These are phyloP conservation scores for Sogatella furcifera DNA, from an alignment of 1,140 invertebrate genomes.

Conservation along the genomic window DNA sequence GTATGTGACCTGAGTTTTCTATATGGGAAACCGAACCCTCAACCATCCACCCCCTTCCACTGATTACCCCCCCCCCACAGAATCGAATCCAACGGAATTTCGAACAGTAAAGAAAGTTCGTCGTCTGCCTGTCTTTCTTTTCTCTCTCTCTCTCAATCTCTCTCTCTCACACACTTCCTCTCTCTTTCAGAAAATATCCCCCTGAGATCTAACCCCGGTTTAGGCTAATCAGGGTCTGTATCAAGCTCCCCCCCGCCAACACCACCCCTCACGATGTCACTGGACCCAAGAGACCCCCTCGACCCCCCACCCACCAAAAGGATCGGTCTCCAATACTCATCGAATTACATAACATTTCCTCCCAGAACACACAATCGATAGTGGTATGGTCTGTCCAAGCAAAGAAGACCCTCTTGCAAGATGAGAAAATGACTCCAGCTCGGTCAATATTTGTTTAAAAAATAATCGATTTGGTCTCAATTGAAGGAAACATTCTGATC, in stretches of 20 bases:
- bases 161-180: background rate
- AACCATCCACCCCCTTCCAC: too few relatives aligned
- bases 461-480: too few relatives aligned
- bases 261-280: background rate
- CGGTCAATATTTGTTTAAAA: too few relatives aligned
- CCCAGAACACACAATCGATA: background rate
- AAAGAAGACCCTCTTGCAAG: too few relatives aligned
- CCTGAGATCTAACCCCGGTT: background rate
- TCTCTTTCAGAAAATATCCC: background rate
- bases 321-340: background rate
- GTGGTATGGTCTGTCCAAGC: too few relatives aligned
- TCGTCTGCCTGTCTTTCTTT: background rate
- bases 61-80: background rate
- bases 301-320: too few relatives aligned
- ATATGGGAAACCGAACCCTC: too few relatives aligned
- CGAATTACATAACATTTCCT: background rate
- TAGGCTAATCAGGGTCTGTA: background rate
- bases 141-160: too few relatives aligned
- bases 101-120: background rate
- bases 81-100: background rate
- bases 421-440: too few relatives aligned
- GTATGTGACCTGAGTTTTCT: too few relatives aligned
- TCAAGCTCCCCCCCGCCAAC: background rate
- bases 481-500: too few relatives aligned
- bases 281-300: too few relatives aligned